Evolutionary conservation across 2,797 vertebrate genomes (phyloP).

Genomic region (Vireo griseus): DNA sequence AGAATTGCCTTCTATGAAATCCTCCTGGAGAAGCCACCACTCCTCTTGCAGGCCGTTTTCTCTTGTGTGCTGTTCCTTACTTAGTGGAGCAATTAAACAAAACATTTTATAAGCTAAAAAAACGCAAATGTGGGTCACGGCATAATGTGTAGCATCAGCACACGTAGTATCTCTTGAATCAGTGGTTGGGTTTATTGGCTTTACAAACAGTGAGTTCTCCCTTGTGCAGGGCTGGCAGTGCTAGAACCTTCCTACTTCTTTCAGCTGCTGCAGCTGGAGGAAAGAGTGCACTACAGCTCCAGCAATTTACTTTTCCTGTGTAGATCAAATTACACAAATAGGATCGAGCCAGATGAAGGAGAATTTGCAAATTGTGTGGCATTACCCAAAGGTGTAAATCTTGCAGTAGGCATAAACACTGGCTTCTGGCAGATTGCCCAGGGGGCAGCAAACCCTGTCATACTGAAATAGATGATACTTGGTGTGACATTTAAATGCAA

Average conservation of each 20-base stretch:
- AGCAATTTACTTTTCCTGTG: not conserved
- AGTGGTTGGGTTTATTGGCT: conserved; percentile 11
- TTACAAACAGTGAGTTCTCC: not conserved
- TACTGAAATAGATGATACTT: conserved; percentile 37
- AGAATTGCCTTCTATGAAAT: not conserved
- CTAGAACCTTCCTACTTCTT: not conserved
- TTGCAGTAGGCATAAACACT: not conserved
- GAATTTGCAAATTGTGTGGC: not conserved
- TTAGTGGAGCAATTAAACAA: not conserved
- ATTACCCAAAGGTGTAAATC: not conserved
- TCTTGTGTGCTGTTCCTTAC: not conserved
- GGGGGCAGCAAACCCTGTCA: not conserved
- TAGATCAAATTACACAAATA: not conserved
- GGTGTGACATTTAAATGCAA: conserved; percentile 35
- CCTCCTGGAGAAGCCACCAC: not conserved
- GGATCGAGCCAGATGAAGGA: not conserved
- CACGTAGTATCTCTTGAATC: conserved; percentile 40
- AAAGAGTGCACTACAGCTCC: not conserved
- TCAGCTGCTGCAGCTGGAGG: not conserved
- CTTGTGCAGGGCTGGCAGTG: not conserved
- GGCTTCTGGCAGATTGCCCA: not conserved
- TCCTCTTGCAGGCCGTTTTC: rapidly evolving
- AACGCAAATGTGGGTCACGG: conserved; percentile 15
- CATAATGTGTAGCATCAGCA: not conserved
- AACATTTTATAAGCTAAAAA: not conserved